Conservation (phyloP, 2,888 invertebrate species). For the Platycheirus rosarum region DNA sequence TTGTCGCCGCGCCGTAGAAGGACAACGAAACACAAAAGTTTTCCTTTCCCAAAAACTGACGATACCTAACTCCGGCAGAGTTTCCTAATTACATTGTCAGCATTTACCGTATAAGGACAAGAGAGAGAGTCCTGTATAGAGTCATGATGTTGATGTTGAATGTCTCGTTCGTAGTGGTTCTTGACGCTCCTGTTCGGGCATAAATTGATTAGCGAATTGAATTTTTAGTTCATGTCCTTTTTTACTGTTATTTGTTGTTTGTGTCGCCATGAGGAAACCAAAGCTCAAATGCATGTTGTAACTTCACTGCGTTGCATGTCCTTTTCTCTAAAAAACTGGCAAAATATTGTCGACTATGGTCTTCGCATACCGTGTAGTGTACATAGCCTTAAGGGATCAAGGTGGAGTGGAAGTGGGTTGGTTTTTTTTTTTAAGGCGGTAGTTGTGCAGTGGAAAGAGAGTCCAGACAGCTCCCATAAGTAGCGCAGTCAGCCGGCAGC, state of each 20-base stretch:
- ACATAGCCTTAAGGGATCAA: constrained; percentile 29
- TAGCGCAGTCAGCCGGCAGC: constrained; percentile 24
- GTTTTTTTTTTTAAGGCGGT: not conserved
- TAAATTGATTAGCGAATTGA: constrained; percentile 73
- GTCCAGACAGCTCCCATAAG: constrained; percentile 64
- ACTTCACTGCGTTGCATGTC: not conserved
- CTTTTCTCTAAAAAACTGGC: constrained; percentile 20
- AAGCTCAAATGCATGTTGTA: constrained; percentile 26
- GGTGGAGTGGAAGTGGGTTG: constrained; percentile 8
- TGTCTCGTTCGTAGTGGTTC: constrained; percentile 25
- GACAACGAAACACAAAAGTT: constrained; percentile 49
- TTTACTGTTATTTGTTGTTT: constrained; percentile 49
- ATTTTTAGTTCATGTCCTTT: constrained; percentile 57
- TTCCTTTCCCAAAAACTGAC: constrained; percentile 45
- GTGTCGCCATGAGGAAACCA: constrained; percentile 20
- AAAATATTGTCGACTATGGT: constrained; percentile 33
- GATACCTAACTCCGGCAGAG: constrained; percentile 36
- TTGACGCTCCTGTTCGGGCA: constrained; percentile 59
- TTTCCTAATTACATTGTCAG: constrained; percentile 73
- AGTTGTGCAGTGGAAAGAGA: constrained; percentile 38
- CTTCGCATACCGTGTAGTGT: not conserved
- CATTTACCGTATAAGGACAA: constrained; percentile 51
- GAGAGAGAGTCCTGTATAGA: constrained; percentile 24
- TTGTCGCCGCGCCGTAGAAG: not conserved
- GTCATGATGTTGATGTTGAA: not conserved